Evolutionary conservation across 2,888 invertebrate genomes (phyloP).

Genomic region (Encarsia formosa): DNA sequence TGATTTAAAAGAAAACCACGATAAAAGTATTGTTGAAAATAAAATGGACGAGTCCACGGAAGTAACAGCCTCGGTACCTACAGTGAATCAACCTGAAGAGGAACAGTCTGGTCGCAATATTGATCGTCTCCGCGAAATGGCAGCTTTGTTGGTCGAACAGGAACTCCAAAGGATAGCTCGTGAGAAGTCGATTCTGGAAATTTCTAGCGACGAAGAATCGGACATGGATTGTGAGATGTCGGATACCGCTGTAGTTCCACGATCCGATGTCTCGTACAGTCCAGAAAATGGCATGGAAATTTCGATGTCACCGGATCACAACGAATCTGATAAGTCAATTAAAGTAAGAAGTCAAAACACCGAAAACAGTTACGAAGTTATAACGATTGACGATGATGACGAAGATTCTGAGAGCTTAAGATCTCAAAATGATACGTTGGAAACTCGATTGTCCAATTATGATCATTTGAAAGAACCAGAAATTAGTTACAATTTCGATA

Average conservation of each 20-base stretch:
- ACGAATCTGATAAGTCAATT: not conserved
- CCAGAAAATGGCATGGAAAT: not conserved
- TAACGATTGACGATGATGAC: constrained; percentile 8
- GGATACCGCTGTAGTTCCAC: constrained; percentile 5
- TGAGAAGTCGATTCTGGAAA: not conserved
- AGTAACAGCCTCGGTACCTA: not conserved
- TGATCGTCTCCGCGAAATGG: constrained; percentile 6
- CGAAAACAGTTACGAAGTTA: not conserved
- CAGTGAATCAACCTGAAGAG: no score
- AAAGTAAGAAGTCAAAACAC: not conserved
- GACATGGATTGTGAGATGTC: not conserved
- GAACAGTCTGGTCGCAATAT: not conserved
- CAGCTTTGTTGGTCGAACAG: constrained; percentile 3
- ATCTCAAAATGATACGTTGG: not conserved
- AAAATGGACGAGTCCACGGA: not conserved
- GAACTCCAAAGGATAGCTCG: not conserved
- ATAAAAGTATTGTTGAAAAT: not conserved
- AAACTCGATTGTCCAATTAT: no score
- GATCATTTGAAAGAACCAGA: no score
- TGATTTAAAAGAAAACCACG: constrained; percentile 2
- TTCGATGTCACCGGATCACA: not conserved
- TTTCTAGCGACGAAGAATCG: not conserved
- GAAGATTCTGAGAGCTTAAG: constrained; percentile 3
- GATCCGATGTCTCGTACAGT: not conserved
- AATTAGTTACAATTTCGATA: no score